phyloP scores from a whole-genome alignment of 2,888 invertebrate species.

The Cephus nigrinus region DNA sequence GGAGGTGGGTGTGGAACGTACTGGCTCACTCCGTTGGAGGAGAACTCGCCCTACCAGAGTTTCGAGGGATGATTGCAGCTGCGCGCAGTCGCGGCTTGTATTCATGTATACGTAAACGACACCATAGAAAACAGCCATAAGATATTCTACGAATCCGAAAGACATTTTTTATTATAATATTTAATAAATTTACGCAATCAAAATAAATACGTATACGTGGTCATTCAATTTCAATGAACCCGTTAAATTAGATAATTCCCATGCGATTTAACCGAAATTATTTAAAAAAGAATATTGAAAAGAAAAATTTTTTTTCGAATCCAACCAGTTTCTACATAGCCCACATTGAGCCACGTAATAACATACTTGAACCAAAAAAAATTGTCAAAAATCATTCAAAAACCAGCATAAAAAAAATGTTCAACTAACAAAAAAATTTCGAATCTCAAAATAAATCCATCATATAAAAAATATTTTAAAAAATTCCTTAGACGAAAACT shows the following conservation, averaged over 20 bases:
- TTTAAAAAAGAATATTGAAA: no score
- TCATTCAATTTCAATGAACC: no score
- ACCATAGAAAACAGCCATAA: background rate
- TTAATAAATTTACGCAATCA: background rate
- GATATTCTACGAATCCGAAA: background rate
- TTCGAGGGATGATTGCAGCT: background rate
- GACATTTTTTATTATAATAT: background rate
- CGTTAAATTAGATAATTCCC: no score
- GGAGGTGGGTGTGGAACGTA: slow-evolving; percentile 31
- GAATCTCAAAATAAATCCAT: background rate
- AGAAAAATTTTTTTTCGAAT: no score
- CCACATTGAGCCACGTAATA: no score
- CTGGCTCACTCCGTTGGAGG: slow-evolving; percentile 22
- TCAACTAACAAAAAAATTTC: no score
- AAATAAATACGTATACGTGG: background rate
- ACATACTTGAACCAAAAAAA: no score
- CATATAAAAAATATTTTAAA: background rate
- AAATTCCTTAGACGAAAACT: background rate
- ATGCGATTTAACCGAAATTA: no score
- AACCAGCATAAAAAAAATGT: no score
- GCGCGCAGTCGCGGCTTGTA: background rate
- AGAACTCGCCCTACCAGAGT: slow-evolving; percentile 8
- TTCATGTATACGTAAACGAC: background rate
- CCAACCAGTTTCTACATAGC: no score
- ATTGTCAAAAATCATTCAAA: no score